Evolutionary conservation across 1,140 invertebrate species (phyloP), one percentile per base, ranked within the genome.

Genomic region (Hycleus cichorii): DNA sequence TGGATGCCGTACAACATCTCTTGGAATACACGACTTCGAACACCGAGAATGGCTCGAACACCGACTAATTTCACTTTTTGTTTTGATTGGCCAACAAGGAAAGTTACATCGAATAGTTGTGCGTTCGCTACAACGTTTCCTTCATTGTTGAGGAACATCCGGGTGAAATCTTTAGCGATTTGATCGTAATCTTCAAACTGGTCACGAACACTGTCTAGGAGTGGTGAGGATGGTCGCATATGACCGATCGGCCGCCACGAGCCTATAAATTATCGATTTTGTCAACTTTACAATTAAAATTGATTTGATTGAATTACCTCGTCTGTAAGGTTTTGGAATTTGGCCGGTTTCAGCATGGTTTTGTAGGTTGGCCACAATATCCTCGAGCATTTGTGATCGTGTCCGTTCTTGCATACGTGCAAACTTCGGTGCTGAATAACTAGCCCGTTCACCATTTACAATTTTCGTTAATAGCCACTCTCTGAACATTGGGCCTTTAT

Each of bases 381-480:
- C 93, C 74, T 95, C 92, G 12, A 95, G 77, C 92, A 96, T 94
- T 76, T 95, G 92, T 43, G 85, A 88, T 24, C 92, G 79, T 0
- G 93, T 96, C 49, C 93, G 76, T 69, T 95, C 93, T 72, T 95
- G 89, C 86, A 98, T 93, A 57, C 93, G 83, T 0, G 94, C 93
- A 73, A 98, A 98, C 75, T 97, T 96, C 0, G 94, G 92, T 3
- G 95, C 93, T 8, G 93, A 97, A 69, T 97, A 97, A 57, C 91
- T 94, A 0, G 95, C 95, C 57, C 94, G 80, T 73, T 98, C 96
- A 0, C 95, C 96, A 69, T 98, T 98, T 1, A 98, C 94, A 47
- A 98, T 91, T 77, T 98, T 98, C 3, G 95, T 97, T 4, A 98
- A 79, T 12, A 98, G 79, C 90, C 96, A 98, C 74, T 98, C 94